These are phyloP conservation scores for Setophaga kirtlandii DNA, from an alignment of 2,113 vertebrate genomes.

Conservation along the genomic window DNA sequence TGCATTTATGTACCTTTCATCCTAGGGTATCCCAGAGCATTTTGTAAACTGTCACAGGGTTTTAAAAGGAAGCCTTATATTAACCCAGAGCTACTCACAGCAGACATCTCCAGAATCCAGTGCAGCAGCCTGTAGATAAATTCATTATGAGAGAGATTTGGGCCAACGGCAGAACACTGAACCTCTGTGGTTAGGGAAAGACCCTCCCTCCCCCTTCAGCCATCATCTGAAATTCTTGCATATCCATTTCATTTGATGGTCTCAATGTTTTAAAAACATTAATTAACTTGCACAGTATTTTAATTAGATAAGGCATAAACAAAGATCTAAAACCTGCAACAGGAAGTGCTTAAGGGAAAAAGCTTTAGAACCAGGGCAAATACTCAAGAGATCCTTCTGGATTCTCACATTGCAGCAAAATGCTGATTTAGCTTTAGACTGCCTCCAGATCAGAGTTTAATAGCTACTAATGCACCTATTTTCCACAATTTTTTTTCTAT, in stretches of 20 bases:
- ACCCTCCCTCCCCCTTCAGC: conserved; percentile 23
- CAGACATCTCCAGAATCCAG: conserved; percentile 24
- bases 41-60: conserved; percentile 11
- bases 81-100: neutral
- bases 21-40: conserved; percentile 46
- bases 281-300: conserved; percentile 21
- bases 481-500: neutral
- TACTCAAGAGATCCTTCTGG: neutral
- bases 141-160: neutral
- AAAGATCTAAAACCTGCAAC: conserved; percentile 51
- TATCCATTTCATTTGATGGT: conserved; percentile 56
- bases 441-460: neutral
- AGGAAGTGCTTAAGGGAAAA: conserved; percentile 38
- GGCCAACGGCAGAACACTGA: conserved; percentile 5
- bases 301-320: conserved; percentile 27
- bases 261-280: conserved; percentile 17
- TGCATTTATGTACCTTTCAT: conserved; percentile 55
- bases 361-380: neutral
- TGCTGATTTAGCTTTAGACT: neutral
- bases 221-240: conserved; percentile 42
- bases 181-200: conserved; percentile 3
- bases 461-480: neutral
- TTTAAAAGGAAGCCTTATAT: neutral
- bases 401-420: neutral
- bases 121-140: conserved; percentile 16